Base-by-base conservation (phyloP, 2,888 invertebrate species). In the Cerastoderma edule region DNA sequence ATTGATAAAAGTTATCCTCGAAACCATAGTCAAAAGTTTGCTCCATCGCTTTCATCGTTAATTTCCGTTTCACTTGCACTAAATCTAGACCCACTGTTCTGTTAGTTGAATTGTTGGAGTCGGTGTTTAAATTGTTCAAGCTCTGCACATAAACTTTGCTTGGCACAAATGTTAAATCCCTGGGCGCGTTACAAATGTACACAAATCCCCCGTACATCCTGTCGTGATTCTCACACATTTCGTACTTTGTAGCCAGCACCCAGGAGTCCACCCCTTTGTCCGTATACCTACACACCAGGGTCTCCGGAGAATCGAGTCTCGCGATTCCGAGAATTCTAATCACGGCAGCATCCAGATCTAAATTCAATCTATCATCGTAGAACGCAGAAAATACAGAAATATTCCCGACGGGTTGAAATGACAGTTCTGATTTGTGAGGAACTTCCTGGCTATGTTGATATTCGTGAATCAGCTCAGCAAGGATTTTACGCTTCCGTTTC, bases 151-250 rank as follows among this genome's bases (percentile, higher is more conserved):
- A 76, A 30, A 84, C 71, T 67, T 63, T 70, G 10, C 69, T 72
- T 22, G 83, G 79, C 35, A 70, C 24, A 4, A 72, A 48, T 8
- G 39, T 30, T n/a, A 83, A 35, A n/a, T 67, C 50, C n/a, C 50
- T 39, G 5, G 90, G 91, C 8, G 90, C 70, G 19, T 70, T 68
- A 82, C 92, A 92, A 4, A 89, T 86, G 56, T 90, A 86, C 57
- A 91, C 89, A 84, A 88, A 90, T 24, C 92, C 92, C 13, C 91
- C 92, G 73, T 87, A 92, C 4, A 74, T 76, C 75, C 87, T 89
- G 6, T 85, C 88, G 77, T 92, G 92, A 79, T 92, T 92, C 72
- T 92, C 92, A 81, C 92, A 90, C 90, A 92, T 89, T 75, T 91
- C 90, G 57, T 90, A 88, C 24, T 80, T 82, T 6, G 65, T 67